Evolutionary conservation across 2,113 vertebrate genomes (phyloP).

Genomic region (Gambusia holbrooki): DNA sequence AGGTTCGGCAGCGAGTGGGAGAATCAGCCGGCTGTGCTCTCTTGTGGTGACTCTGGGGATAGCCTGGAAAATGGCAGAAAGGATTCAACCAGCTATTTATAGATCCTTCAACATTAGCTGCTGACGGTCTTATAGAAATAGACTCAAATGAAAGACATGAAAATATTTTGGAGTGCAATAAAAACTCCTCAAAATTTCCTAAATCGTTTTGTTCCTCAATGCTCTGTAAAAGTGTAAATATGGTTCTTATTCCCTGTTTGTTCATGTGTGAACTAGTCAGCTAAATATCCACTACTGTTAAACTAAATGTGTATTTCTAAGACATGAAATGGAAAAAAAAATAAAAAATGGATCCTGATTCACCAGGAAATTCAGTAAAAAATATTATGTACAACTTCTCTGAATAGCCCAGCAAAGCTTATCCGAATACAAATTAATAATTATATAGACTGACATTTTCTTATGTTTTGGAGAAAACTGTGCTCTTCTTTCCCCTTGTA

Average conservation of each 20-base stretch:
- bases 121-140: no score
- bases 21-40: slow-evolving; percentile 74
- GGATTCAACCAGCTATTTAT: not conserved
- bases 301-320: no score
- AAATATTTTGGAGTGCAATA: not conserved
- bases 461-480: no score
- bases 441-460: no score
- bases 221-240: not conserved
- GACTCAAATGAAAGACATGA: not conserved
- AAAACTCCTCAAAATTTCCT: not conserved
- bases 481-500: no score
- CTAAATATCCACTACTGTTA: not conserved
- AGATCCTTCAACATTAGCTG: no score
- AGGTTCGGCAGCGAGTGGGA: slow-evolving; percentile 49
- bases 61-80: slow-evolving; percentile 56
- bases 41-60: slow-evolving; percentile 68
- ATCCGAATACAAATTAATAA: no score
- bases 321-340: no score
- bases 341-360: no score
- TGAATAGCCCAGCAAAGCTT: no score
- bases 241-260: not conserved
- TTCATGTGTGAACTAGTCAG: not conserved
- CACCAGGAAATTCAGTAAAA: no score
- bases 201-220: not conserved
- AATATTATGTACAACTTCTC: no score